Evolutionary conservation across 2,888 invertebrate species (phyloP), one percentile per base, ranked within the genome.

Genomic region (Chironomus tentans): DNA sequence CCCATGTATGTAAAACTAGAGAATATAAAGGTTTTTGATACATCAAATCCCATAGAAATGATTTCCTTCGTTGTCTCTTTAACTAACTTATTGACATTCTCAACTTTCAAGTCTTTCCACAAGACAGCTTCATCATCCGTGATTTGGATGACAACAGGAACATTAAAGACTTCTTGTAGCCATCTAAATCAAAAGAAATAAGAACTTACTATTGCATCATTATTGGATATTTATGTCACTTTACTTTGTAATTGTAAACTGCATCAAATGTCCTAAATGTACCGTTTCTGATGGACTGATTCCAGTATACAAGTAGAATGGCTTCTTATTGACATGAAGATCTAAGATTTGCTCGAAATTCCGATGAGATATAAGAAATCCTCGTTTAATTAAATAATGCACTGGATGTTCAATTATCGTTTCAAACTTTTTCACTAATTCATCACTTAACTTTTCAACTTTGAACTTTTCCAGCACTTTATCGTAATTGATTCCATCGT

Each of bases 91-190:
- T 92, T 89, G 0, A 95, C 92, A 78, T 95, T 93, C 79, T 97
- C 97, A 7, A 98, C 82, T 79, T 91, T 91, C 71, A 99, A 86
- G 82, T 98, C 96, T 82, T 92, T 97, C 98, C 98, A 99, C 80
- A 99, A 86, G 4, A 91, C 93, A 83, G 99, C 99, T 83, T 99
- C 99, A 83, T 99, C 99, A 81, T 99, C 99, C 0, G 98, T 98
- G 81, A 99, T 83, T 83, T 99, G 99, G 78, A 99, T 94, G 0
- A 99, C 91, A 21, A 99, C 85, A 0, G 98, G 97, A 2, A 98
- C 97, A 83, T 98, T 88, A 82, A 99, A 98, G 0, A 93, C 92
- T 78, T 99, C 98, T 85, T 99, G 98, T 3, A 99, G 85, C 96
- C 97, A 98, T 83, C 93, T 93, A 85, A 82, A n/a, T 15, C 18